Base-by-base conservation (phyloP, 2,888 invertebrate genomes). In the Acleris sparsana region DNA sequence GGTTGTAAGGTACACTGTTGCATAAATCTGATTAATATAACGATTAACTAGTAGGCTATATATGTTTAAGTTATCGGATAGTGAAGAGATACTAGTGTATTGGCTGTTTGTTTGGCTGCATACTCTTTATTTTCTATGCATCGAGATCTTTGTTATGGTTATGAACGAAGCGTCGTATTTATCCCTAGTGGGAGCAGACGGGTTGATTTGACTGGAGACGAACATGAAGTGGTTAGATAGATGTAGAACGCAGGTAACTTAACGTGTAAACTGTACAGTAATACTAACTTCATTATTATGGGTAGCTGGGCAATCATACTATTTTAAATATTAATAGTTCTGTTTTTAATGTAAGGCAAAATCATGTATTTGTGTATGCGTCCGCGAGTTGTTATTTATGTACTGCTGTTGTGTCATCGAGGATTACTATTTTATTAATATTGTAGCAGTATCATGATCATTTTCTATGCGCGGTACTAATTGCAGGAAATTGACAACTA, bases 271-370 rank as follows among this genome's bases (percentile, higher is more conserved):
- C 78, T 89, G 89, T 90, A 89, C 91, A 90, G 89, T 90, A 89
- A 85, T 87, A 91, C 89, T 89, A 89, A 91, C 87, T 88, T 88
- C 89, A 88, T 88, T 88, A 83, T 87, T 51, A 86, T 88, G 88
- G 91, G 91, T 91, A 91, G 91, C 88, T 90, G 91, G 91, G 89
- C 90, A 90, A 91, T 89, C 89, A 80, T 88, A 88, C 85, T 89
- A 87, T 87, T 87, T 89, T 87, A 88, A 87, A 55, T 43, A 55
- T 83, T 83, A 80, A 80, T 86, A 86, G 80, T 84, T 83, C 84
- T 83, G 73, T 79, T 80, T 84, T 84, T 77, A 79, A 80, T 79
- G 79, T 82, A 79, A 84, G 80, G 83, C 78, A 81, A 61, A 75
- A 84, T 86, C 83, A 82, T 88, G 86, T 86, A 80, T 83, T 62